A percentile compares a stretch with the other conserved stretches of the same genome.
phyloP scores from a whole-genome alignment of 2,888 invertebrate genomes.

The Cybosia mesomella region DNA sequence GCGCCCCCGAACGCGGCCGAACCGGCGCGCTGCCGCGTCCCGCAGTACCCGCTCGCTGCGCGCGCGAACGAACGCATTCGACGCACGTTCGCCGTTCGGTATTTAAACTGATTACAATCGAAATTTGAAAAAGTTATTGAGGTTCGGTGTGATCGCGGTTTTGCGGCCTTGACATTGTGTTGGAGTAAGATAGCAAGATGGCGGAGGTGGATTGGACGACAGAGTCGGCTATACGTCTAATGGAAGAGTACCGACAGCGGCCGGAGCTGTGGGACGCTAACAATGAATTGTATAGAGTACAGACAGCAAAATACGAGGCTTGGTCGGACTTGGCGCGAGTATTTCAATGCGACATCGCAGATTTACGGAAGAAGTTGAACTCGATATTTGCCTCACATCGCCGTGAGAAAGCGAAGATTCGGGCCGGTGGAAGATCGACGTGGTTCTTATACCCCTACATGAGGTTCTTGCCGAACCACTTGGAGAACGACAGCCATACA shows the following conservation, averaged over 20 bases:
- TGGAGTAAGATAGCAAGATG: constrained; percentile 50
- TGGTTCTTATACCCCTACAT: constrained; percentile 77
- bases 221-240: constrained; percentile 63
- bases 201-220: constrained; percentile 73
- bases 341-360: constrained; percentile 72
- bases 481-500: constrained; percentile 46
- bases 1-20: constrained; percentile 56
- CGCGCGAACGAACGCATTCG: constrained; percentile 56
- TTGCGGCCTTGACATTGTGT: constrained; percentile 45
- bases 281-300: constrained; percentile 66
- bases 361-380: constrained; percentile 76
- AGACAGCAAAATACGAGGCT: constrained; percentile 71
- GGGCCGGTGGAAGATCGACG: constrained; percentile 63
- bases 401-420: constrained; percentile 73
- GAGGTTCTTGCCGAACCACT: constrained; percentile 70
- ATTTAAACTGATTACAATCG: constrained; percentile 37
- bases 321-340: constrained; percentile 69
- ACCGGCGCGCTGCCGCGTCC: constrained; percentile 42
- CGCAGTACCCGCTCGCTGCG: constrained; percentile 55
- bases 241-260: constrained; percentile 66
- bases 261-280: constrained; percentile 72
- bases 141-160: constrained; percentile 43
- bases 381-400: constrained; percentile 79
- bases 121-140: constrained; percentile 21
- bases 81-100: constrained; percentile 60